Evolutionary conservation across 2,113 vertebrate genomes (phyloP), one percentile per base, ranked within the genome.

Genomic region (Bos indicus): DNA sequence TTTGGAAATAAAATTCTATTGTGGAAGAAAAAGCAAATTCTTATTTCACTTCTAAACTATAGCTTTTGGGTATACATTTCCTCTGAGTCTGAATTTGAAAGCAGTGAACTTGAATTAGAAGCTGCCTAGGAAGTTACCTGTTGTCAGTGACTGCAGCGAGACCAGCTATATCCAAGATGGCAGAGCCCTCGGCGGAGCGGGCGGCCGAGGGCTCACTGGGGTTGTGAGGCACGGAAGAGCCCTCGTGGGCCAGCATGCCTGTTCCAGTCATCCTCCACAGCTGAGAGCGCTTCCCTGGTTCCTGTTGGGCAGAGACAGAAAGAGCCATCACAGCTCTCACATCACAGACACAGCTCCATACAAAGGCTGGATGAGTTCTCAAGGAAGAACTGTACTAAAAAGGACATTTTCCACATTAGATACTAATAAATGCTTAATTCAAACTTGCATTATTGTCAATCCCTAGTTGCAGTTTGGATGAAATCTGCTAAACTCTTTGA

Each of bases 211-310:
- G 99, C 93, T 99, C 99, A 52, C 99, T 99, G 26, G 99, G 99
- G 91, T 99, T 99, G 95, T 99, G 99, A 5, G 99, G 99, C 14
- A 99, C 99, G 0, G 99, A 99, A 0, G 99, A 99, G 46, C 99
- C 99, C 97, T 99, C 99, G 0, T 99, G 99, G 97, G 99, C 99
- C 40, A 99, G 98, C 99, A 99, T 99, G 62, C 99, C 99, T 0
- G 98, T 96, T 0, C 99, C 99, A 0, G 98, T 99, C 99, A 99
- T 99, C 90, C 99, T 99, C 99, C 99, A 99, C 51, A 99, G 99
- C 98, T 99, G 99, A 36, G 99, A 99, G 5, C 99, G 99, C 97
- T 99, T 99, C 43, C 99, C 99, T 0, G 99, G 99, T 84, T 99
- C 99, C 99, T 99, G 95, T 54, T 7, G 36, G 60, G 21, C 19